phyloP scores from a whole-genome alignment of 2,113 vertebrate genomes.

The Campylomormyrus tamandua region DNA sequence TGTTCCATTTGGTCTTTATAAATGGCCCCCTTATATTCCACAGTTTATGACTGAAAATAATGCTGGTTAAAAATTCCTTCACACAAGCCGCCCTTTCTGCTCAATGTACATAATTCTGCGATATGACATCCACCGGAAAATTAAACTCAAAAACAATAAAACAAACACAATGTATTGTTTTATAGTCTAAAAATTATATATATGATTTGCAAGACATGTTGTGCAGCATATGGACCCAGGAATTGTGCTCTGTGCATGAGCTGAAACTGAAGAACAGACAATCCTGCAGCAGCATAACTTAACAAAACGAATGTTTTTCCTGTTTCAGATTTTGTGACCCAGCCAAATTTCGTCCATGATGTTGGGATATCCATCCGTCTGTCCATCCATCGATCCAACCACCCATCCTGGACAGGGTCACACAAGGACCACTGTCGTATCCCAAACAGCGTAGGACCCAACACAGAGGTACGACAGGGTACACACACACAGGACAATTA shows the following conservation, averaged over 20 bases:
- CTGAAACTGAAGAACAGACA: neutral
- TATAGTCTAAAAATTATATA: neutral
- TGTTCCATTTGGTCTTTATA: conserved; percentile 32
- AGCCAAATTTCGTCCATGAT: neutral
- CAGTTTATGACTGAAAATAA: conserved; percentile 45
- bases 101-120: conserved; percentile 6
- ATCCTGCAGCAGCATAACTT: neutral
- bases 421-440: neutral
- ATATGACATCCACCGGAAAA: neutral
- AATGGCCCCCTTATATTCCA: conserved; percentile 34
- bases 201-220: neutral
- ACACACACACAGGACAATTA: neutral
- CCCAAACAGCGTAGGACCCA: neutral
- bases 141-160: neutral
- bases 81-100: conserved; percentile 26
- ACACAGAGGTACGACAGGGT: neutral
- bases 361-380: neutral
- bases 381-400: neutral
- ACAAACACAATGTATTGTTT: neutral
- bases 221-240: neutral
- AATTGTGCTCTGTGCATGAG: neutral
- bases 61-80: conserved; percentile 33
- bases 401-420: neutral
- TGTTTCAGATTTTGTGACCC: neutral
- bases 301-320: neutral